phyloP scores from a whole-genome alignment of 1,140 invertebrate genomes.

The Cotesia vestalis region DNA sequence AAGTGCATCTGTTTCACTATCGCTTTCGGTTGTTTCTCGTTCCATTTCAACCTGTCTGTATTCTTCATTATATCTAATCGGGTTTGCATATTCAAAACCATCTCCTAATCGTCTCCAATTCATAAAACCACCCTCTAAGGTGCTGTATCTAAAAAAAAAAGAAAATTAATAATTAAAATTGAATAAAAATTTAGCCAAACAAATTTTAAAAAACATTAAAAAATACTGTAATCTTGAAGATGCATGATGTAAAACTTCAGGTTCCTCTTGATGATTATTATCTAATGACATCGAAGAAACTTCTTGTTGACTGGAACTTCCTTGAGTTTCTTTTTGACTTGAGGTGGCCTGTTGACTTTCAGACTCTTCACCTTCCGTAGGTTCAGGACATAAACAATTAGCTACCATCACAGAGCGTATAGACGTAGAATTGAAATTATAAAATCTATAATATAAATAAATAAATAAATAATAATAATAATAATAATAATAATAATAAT shows the following conservation, averaged over 20 bases:
- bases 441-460: conserved; percentile 68
- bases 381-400: conserved; percentile 69
- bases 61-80: conserved; percentile 69
- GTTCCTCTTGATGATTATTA: conserved; percentile 51
- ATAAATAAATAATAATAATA: conserved; percentile 5
- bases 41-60: conserved; percentile 68
- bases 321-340: conserved; percentile 59
- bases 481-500: conserved; percentile 20
- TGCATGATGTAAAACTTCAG: conserved; percentile 59
- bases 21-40: conserved; percentile 51
- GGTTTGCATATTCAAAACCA: conserved; percentile 66
- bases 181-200: no score
- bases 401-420: conserved; percentile 80
- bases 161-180: not conserved
- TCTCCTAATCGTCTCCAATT: conserved; percentile 66
- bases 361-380: conserved; percentile 49
- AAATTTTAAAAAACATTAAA: not conserved
- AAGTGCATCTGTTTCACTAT: conserved; percentile 53
- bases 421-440: conserved; percentile 84
- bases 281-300: conserved; percentile 51
- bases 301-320: conserved; percentile 68
- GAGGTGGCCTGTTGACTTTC: conserved; percentile 50
- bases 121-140: conserved; percentile 64
- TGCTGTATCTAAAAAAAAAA: conserved; percentile 54
- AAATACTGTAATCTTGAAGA: conserved; percentile 63